Evolutionary conservation across 1,140 invertebrate species (phyloP), one percentile per base, ranked within the genome.

Genomic region (Lycorma delicatula): DNA sequence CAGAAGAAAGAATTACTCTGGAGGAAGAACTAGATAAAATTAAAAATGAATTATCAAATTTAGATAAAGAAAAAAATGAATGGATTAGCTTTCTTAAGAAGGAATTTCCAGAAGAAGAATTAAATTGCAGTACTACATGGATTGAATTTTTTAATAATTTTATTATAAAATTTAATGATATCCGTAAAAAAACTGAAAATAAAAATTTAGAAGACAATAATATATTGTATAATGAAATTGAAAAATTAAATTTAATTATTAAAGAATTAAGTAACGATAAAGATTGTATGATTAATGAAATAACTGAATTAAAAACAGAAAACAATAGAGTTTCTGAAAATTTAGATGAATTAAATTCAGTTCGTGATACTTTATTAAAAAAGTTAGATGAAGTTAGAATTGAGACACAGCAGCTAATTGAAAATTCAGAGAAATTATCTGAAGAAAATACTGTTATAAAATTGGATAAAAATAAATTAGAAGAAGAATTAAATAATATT

Each of bases 321-420:
- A 27, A 26, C 13, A 3, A 20, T 34, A 16, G 46, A 29, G 41
- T 69, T 16, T 44, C 59, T 20, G 47, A 65, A n/a, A 66, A 71
- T 48, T n/a, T n/a, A n/a, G n/a, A n/a, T n/a, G n/a, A n/a, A n/a
- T 54, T 70, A 18, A 58, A 66, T 29, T 25, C 20, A 16, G n/a
- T 31, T 12, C 59, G 58, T 23, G 56, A 62, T 56, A 55, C 58
- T 38, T 48, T 62, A 34, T 34, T 56, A 22, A 44, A 31, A 7
- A 62, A 56, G 53, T 53, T 62, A 28, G 60, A 62, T 22, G 51
- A 54, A 3, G 53, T 62, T 6, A 18, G 41, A 20, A 48, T 62
- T n/a, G 60, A 62, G 53, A 62, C 57, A 3, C 51, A 54, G n/a
- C 56, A 44, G 9, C 53, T 62, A 1, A 59, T 62, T 36, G 60